Conservation (phyloP, 2,797 vertebrate species). For the Trematocara caparti region DNA sequence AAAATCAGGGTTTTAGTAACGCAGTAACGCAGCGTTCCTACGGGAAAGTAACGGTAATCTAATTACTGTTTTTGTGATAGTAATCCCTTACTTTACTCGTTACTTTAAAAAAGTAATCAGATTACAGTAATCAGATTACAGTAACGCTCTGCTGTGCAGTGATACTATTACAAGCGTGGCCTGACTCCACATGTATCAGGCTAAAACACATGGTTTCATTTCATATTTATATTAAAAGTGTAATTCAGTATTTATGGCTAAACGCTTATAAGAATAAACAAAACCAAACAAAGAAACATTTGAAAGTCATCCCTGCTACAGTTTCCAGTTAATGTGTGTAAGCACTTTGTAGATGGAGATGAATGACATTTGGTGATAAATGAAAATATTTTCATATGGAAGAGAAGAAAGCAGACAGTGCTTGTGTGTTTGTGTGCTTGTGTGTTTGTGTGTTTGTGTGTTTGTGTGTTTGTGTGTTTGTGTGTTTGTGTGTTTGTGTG, state of each 20-base stretch:
- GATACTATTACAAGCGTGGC: neutral
- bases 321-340: neutral
- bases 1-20: no score
- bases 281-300: neutral
- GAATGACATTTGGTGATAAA: neutral
- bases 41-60: no score
- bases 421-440: neutral
- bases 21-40: no score
- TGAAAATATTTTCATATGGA: slow-evolving; percentile 4
- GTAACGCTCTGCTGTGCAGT: neutral
- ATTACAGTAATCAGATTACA: no score
- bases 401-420: neutral
- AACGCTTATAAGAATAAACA: neutral
- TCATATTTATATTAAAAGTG: neutral
- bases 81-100: no score
- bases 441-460: no score
- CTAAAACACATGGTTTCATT: neutral
- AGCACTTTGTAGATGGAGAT: neutral
- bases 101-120: no score
- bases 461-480: no score
- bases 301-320: neutral
- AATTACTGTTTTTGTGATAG: no score
- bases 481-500: no score
- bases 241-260: neutral
- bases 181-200: neutral